Evolutionary conservation across 2,113 vertebrate genomes (phyloP).

Genomic region (Recurvirostra avosetta): DNA sequence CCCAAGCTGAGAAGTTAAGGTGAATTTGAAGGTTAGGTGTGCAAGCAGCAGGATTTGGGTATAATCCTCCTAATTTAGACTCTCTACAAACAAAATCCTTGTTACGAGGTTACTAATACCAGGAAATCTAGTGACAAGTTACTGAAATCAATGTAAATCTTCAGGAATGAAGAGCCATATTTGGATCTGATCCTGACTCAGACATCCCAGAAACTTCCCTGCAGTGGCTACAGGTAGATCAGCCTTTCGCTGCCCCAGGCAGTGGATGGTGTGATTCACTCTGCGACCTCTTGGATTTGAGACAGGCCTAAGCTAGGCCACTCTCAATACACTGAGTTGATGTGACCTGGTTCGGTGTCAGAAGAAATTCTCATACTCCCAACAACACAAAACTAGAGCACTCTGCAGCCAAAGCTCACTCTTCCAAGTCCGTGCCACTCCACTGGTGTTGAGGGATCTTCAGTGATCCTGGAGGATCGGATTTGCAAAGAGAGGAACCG

Average conservation of each 20-base stretch:
- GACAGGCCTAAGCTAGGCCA: not conserved
- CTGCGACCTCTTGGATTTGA: not conserved
- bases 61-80: not conserved
- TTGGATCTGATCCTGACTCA: not conserved
- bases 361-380: not conserved
- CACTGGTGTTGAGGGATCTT: not conserved
- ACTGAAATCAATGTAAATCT: not conserved
- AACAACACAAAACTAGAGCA: not conserved
- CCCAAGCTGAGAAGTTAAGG: constrained; percentile 2
- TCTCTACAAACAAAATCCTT: not conserved
- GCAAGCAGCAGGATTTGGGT: not conserved
- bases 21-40: not conserved
- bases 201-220: not conserved
- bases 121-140: not conserved
- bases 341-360: not conserved
- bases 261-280: not conserved
- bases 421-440: not conserved
- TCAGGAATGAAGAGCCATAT: not conserved
- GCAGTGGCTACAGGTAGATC: not conserved
- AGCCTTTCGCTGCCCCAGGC: not conserved
- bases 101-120: not conserved
- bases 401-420: not conserved
- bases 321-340: too few relatives aligned
- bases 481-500: not conserved
- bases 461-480: not conserved